phyloP scores from a whole-genome alignment of 2,888 invertebrate genomes.

The Oxytorus armatus region DNA sequence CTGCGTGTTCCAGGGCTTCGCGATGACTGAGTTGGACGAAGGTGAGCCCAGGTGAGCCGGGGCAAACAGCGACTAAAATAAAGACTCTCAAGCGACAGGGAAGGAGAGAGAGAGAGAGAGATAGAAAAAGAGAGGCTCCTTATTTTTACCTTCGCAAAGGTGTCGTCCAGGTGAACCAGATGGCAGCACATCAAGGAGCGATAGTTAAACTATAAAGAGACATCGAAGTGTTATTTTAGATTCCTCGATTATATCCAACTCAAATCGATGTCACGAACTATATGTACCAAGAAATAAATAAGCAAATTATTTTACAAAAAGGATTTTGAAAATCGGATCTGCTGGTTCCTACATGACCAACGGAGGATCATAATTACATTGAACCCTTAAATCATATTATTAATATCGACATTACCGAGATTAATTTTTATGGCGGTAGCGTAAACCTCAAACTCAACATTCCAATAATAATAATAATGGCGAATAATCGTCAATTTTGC shows the following conservation, averaged over 20 bases:
- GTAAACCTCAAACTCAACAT: too few species aligned
- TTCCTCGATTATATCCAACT: too few species aligned
- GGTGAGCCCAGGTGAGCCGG: conserved; percentile 48
- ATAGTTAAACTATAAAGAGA: background rate
- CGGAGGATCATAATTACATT: background rate
- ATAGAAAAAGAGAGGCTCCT: background rate
- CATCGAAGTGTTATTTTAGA: too few species aligned
- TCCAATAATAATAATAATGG: too few species aligned
- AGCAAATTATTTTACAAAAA: background rate
- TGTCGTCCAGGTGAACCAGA: conserved; percentile 34
- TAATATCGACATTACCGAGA: background rate
- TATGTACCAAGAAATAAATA: background rate
- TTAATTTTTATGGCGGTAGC: too few species aligned
- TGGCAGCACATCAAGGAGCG: conserved; percentile 54
- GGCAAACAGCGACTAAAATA: conserved; percentile 46
- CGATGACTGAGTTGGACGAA: conserved; percentile 55
- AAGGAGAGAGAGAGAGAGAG: conserved; percentile 16
- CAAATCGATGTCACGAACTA: background rate
- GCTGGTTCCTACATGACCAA: conserved; percentile 6
- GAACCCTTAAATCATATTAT: background rate
- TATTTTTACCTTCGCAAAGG: conserved; percentile 23
- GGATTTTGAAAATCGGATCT: background rate
- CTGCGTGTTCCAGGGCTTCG: conserved; percentile 37
- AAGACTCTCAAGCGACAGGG: conserved; percentile 29
- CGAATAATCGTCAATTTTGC: too few species aligned